phyloP scores from a whole-genome alignment of 2,888 invertebrate genomes.

The Folsomia manolachei region DNA sequence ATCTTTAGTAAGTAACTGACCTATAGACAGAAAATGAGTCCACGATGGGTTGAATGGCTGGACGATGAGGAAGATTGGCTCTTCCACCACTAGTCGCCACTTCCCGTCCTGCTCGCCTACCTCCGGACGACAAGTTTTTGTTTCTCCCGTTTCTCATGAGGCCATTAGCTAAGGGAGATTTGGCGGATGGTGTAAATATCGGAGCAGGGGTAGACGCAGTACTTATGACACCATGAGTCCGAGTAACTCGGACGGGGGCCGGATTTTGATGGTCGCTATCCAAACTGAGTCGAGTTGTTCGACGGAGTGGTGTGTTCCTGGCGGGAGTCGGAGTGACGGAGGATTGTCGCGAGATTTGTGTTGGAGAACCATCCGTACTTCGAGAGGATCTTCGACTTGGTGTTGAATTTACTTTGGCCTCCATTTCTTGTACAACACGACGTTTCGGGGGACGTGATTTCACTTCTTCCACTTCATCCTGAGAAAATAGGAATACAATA shows the following conservation, averaged over 20 bases:
- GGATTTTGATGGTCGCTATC: not conserved
- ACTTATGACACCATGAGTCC: not conserved
- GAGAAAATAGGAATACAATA: too few species aligned
- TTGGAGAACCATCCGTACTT: not conserved
- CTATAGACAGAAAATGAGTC: not conserved
- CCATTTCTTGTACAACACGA: conserved; percentile 6
- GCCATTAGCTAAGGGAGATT: not conserved
- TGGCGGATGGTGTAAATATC: not conserved
- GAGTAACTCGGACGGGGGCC: not conserved
- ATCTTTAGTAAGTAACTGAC: not conserved
- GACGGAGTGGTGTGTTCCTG: not conserved
- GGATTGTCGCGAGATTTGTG: not conserved
- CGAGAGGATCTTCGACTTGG: conserved; percentile 7
- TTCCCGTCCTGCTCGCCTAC: too few species aligned
- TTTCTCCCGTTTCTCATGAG: not conserved
- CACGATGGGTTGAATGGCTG: too few species aligned
- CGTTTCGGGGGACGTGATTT: not conserved
- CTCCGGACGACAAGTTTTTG: too few species aligned
- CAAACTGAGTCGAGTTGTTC: not conserved
- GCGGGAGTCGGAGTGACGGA: not conserved
- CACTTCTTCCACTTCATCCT: not conserved
- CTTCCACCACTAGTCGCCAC: too few species aligned
- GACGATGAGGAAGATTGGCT: too few species aligned
- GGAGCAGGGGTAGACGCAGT: not conserved
- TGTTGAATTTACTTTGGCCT: not conserved